Percentiles rank a stretch among this genome's conserved stretches.
These are phyloP conservation scores for Cetoscarus ocellatus DNA, from an alignment of 2,797 vertebrate species.

Conservation along the genomic window DNA sequence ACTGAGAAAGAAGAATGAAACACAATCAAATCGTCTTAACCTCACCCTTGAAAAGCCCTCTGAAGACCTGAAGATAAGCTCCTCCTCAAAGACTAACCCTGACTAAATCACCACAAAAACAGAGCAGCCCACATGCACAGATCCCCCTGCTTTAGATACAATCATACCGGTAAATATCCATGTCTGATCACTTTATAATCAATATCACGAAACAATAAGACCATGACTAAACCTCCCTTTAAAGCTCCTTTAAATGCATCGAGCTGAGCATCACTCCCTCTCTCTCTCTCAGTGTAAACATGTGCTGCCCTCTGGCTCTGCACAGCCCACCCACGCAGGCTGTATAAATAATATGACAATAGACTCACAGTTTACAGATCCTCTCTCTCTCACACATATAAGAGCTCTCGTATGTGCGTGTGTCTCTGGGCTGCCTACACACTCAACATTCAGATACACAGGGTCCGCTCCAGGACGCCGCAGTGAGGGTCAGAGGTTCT, in stretches of 20 bases:
- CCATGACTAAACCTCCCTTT: background rate
- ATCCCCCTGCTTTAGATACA: too few relatives aligned
- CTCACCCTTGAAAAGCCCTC: too few relatives aligned
- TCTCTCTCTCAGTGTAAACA: constrained; percentile 51
- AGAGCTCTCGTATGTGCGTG: constrained; percentile 22
- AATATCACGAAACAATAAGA: background rate
- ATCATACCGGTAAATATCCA: too few relatives aligned
- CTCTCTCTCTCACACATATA: constrained; percentile 22
- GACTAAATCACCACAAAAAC: too few relatives aligned
- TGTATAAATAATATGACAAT: constrained; percentile 60
- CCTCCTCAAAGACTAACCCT: too few relatives aligned
- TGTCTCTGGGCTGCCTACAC: constrained; percentile 42
- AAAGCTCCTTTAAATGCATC: constrained; percentile 16
- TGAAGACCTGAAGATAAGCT: too few relatives aligned
- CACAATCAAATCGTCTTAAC: too few relatives aligned
- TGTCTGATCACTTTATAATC: too few relatives aligned
- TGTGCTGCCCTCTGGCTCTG: constrained; percentile 54
- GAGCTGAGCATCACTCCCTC: constrained; percentile 20
- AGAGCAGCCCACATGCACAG: background rate
- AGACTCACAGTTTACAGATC: constrained; percentile 23
- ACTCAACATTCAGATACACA: constrained; percentile 22
- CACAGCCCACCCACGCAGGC: constrained; percentile 49
- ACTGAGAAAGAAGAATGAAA: too few relatives aligned
- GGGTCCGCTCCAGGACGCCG: constrained; percentile 38
- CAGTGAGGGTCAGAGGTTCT: constrained; percentile 47